phyloP scores from a whole-genome alignment of 35 echinoderm and acorn worm species.

The Lytechinus pictus region DNA sequence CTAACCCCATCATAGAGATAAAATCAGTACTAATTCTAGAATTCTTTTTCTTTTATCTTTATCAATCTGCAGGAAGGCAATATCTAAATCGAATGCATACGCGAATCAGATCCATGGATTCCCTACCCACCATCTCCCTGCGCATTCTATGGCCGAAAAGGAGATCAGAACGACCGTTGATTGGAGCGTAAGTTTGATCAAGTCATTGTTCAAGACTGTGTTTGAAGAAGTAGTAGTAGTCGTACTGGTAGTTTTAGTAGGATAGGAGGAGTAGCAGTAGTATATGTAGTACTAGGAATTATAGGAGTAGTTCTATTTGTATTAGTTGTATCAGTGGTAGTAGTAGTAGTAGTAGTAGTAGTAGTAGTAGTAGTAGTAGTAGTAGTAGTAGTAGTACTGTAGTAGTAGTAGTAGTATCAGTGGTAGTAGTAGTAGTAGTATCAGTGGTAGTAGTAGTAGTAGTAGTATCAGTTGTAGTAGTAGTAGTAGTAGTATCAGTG shows the following conservation, averaged over 20 bases:
- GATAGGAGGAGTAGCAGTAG: no score
- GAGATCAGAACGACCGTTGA: conserved; percentile 87
- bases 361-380: no score
- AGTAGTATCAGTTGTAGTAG: background rate
- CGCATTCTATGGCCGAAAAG: conserved; percentile 68
- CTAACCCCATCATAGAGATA: no score
- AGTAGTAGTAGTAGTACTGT: no score
- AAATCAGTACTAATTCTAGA: no score
- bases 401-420: background rate
- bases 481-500: background rate
- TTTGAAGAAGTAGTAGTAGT: no score
- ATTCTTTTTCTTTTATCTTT: conserved; percentile 56
- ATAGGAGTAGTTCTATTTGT: no score
- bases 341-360: no score
- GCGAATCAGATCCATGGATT: conserved; percentile 92
- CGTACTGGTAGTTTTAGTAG: no score
- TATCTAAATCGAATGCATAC: conserved; percentile 98
- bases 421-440: background rate
- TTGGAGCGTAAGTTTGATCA: conserved; percentile 88
- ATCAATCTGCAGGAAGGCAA: conserved; percentile 84
- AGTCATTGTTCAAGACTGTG: background rate
- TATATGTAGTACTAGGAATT: no score
- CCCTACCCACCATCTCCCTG: conserved; percentile 89
- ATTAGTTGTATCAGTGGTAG: no score
- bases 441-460: background rate